These are phyloP conservation scores for Propithecus perrieri DNA, from an alignment of 2,797 vertebrate species.

Conservation along the genomic window DNA sequence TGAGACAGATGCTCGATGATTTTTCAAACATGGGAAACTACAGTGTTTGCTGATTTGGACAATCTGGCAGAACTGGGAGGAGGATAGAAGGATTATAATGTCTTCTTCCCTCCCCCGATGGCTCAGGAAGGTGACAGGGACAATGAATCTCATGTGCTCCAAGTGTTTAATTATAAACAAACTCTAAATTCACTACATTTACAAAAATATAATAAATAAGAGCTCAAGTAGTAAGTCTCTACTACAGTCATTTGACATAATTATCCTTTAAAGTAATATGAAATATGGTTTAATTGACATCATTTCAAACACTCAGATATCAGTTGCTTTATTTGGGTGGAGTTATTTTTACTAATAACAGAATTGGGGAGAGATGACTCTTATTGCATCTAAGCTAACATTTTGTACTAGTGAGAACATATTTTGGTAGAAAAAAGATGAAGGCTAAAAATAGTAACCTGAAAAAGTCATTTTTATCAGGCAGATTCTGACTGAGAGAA, in stretches of 20 bases:
- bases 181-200: conserved; percentile 1
- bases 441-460: conserved; percentile 73
- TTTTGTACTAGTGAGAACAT: conserved; percentile 75
- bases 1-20: background rate
- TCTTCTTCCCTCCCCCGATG: background rate
- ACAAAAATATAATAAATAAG: conserved; percentile 26
- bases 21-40: background rate
- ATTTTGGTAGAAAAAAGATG: conserved; percentile 75
- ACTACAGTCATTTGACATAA: background rate
- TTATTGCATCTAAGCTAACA: conserved; percentile 66
- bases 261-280: background rate
- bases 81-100: background rate
- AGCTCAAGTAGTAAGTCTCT: background rate
- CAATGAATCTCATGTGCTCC: background rate
- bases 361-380: conserved; percentile 55
- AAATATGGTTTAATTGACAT: conserved; percentile 20
- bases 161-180: conserved; percentile 18
- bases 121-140: background rate
- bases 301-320: conserved; percentile 45
- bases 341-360: conserved; percentile 69
- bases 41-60: background rate
- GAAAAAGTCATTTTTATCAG: conserved; percentile 72
- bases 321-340: conserved; percentile 62
- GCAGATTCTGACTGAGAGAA: conserved; percentile 51
- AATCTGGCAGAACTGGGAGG: background rate